phyloP scores from a whole-genome alignment of 2,888 invertebrate species.

The Hylaea fasciaria region DNA sequence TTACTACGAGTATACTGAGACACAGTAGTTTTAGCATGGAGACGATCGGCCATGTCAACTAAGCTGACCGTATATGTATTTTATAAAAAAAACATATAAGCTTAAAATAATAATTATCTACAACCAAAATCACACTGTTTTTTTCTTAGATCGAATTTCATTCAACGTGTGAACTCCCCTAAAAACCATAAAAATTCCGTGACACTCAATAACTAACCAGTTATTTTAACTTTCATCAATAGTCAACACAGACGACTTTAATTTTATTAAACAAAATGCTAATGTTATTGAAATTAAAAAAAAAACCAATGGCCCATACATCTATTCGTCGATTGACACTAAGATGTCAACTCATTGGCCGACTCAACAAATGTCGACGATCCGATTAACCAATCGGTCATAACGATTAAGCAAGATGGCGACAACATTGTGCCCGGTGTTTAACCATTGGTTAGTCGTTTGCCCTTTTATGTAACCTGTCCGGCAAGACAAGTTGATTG shows the following conservation, averaged over 20 bases:
- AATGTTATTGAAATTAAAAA: slow-evolving; percentile 27
- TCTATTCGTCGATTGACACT: slow-evolving; percentile 2
- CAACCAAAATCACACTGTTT: no score
- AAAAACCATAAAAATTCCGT: slow-evolving; percentile 23
- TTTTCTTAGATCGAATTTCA: background rate
- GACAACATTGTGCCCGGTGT: slow-evolving; percentile 14
- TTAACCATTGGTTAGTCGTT: slow-evolving; percentile 27
- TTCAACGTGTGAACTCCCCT: slow-evolving; percentile 8
- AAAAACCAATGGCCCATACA: slow-evolving; percentile 12
- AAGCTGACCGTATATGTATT: no score
- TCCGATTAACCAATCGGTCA: slow-evolving; percentile 25
- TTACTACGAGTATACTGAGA: no score
- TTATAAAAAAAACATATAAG: no score
- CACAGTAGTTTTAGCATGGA: no score
- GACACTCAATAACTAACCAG: slow-evolving; percentile 15
- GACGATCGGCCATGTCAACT: no score
- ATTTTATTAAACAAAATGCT: slow-evolving; percentile 21
- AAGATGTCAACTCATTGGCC: slow-evolving; percentile 26
- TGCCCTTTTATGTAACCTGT: slow-evolving; percentile 31
- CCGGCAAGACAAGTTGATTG: slow-evolving; percentile 28
- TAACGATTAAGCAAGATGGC: slow-evolving; percentile 25
- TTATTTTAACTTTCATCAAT: slow-evolving; percentile 18
- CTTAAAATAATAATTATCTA: no score
- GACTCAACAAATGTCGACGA: slow-evolving; percentile 11
- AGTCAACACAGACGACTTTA: slow-evolving; percentile 10